Percentiles rank a stretch among this genome's conserved stretches.
These are phyloP conservation scores for Chiloscyllium punctatum DNA, from an alignment of 2,797 vertebrate genomes.

Conservation along the genomic window DNA sequence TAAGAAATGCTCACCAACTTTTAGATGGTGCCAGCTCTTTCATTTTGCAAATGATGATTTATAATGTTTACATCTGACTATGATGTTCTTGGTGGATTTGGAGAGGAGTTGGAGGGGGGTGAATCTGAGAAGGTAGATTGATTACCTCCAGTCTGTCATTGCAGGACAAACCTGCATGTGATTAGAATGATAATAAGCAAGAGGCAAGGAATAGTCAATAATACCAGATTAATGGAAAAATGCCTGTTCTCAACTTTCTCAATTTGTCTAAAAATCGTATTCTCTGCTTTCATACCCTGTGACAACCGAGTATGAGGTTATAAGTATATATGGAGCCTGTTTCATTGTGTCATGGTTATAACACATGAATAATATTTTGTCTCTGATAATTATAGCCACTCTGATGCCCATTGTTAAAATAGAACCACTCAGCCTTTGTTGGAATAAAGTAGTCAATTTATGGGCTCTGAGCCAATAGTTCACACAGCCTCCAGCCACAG, in stretches of 20 bases:
- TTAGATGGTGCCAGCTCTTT: background rate
- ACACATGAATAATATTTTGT: background rate
- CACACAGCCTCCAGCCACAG: background rate
- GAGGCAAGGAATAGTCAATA: background rate
- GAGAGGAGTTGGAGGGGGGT: background rate
- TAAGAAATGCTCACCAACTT: background rate
- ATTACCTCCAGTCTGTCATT: background rate
- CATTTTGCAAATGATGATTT: background rate
- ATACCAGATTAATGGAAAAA: background rate
- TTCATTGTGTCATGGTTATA: background rate
- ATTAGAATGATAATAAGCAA: background rate
- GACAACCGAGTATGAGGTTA: background rate
- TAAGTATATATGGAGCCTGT: background rate
- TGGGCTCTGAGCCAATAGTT: background rate
- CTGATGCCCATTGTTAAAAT: background rate
- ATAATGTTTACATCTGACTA: background rate
- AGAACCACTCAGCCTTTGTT: background rate
- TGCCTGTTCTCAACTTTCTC: background rate
- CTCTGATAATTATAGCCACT: background rate
- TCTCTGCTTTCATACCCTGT: background rate
- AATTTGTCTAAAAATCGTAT: background rate
- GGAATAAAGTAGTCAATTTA: background rate
- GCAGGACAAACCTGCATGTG: background rate
- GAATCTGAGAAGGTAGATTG: background rate
- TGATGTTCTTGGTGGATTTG: background rate